Conservation (phyloP, 2,113 vertebrate species). For the Melanocharis versteri region DNA sequence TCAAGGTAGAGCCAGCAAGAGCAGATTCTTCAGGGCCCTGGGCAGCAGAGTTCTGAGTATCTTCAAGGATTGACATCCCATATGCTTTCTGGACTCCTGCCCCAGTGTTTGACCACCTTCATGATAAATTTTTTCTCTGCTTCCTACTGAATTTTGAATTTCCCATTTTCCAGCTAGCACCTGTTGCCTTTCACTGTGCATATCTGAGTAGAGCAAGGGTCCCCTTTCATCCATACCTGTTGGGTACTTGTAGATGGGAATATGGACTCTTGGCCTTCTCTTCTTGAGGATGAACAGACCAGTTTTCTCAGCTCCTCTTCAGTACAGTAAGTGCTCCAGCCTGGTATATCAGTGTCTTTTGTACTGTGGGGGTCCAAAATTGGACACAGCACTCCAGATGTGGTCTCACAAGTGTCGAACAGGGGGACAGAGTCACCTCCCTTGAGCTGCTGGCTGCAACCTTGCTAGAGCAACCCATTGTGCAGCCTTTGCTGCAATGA, state of each 20-base stretch:
- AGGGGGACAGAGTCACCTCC: not conserved
- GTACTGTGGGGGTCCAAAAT: not conserved
- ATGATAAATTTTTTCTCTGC: not conserved
- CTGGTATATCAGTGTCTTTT: not conserved
- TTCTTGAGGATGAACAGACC: not conserved
- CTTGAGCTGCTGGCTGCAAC: not conserved
- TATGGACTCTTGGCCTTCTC: not conserved
- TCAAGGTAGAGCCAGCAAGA: not conserved
- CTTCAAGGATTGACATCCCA: not conserved
- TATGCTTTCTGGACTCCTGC: not conserved
- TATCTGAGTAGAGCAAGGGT: not conserved
- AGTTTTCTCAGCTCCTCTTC: not conserved
- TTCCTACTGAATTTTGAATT: not conserved
- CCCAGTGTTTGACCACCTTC: not conserved
- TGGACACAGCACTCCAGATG: not conserved
- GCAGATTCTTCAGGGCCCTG: not conserved
- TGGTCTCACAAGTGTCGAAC: not conserved
- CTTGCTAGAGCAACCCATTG: not conserved
- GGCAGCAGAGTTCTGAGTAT: not conserved
- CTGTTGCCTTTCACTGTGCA: not conserved
- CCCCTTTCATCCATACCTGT: not conserved
- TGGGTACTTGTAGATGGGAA: not conserved
- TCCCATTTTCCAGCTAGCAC: not conserved
- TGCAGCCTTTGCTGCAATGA: not conserved
- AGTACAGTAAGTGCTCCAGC: not conserved